These are phyloP conservation scores for Damaliscus lunatus DNA, from an alignment of 2,113 vertebrate species.

Conservation along the genomic window DNA sequence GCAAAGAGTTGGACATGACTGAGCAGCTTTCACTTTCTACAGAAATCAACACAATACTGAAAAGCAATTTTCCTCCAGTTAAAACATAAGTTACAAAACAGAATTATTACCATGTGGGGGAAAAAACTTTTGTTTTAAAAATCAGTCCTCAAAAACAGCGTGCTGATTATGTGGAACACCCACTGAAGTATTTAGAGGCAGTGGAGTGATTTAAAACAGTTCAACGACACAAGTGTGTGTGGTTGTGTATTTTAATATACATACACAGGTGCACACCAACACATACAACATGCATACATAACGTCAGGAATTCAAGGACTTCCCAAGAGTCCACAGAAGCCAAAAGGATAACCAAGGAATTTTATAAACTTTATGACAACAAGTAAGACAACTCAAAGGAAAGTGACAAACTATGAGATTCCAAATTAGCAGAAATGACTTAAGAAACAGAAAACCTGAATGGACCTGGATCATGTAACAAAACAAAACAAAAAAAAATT, in stretches of 20 bases:
- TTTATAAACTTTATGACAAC: neutral
- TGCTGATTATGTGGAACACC: neutral
- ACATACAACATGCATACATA: neutral
- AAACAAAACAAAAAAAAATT: neutral
- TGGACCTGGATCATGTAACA: neutral
- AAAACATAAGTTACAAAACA: neutral
- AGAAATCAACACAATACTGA: neutral
- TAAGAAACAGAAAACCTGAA: neutral
- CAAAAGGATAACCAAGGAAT: neutral
- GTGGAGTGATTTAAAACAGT: neutral
- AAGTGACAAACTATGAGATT: neutral
- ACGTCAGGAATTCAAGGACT: neutral
- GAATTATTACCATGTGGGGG: neutral
- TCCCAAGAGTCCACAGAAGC: neutral
- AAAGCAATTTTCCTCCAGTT: neutral
- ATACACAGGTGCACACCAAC: neutral
- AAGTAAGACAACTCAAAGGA: neutral
- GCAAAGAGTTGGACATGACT: neutral
- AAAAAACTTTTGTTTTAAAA: neutral
- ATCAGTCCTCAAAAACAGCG: neutral
- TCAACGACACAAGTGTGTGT: neutral
- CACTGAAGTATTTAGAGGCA: neutral
- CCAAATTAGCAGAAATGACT: neutral
- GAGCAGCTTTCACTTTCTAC: neutral
- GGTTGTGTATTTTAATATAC: neutral